A percentile compares a stretch with the other conserved stretches of the same genome.
Conservation (phyloP, 2,888 invertebrate genomes). For the Stenoptilia bipunctidactyla region DNA sequence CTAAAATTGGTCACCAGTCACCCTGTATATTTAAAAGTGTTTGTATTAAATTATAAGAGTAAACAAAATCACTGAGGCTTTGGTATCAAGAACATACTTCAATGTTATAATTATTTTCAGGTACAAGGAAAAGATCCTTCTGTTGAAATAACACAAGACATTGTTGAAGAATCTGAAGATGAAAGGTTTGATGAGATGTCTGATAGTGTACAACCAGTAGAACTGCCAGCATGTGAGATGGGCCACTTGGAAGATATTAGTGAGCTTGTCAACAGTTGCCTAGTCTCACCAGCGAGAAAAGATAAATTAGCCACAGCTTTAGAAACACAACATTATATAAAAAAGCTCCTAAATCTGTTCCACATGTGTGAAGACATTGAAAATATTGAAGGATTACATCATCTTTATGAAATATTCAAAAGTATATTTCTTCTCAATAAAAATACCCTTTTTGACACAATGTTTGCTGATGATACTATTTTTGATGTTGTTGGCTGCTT, state of each 20-base stretch:
- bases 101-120: constrained; percentile 57
- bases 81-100: too few relatives aligned
- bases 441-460: constrained; percentile 95
- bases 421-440: constrained; percentile 98
- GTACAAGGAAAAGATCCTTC: constrained; percentile 99
- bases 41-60: too few relatives aligned
- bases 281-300: constrained; percentile 90
- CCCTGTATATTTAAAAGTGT: too few relatives aligned
- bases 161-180: constrained; percentile 96
- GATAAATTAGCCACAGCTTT: constrained; percentile 95
- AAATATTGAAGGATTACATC: constrained; percentile 93
- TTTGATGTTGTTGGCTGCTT: constrained; percentile 98
- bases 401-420: constrained; percentile 97
- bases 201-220: constrained; percentile 93
- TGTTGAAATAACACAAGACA: constrained; percentile 97
- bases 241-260: constrained; percentile 95
- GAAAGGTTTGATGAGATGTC: constrained; percentile 97
- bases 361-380: constrained; percentile 98
- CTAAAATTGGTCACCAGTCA: too few relatives aligned
- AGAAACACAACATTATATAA: constrained; percentile 95
- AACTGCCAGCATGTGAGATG: constrained; percentile 95
- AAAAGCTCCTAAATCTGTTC: constrained; percentile 94
- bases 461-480: constrained; percentile 97
- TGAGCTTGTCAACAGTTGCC: constrained; percentile 89
- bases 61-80: too few relatives aligned